These are phyloP conservation scores for Tricholaema leucomelas DNA, from an alignment of 2,113 vertebrate genomes.

Conservation along the genomic window DNA sequence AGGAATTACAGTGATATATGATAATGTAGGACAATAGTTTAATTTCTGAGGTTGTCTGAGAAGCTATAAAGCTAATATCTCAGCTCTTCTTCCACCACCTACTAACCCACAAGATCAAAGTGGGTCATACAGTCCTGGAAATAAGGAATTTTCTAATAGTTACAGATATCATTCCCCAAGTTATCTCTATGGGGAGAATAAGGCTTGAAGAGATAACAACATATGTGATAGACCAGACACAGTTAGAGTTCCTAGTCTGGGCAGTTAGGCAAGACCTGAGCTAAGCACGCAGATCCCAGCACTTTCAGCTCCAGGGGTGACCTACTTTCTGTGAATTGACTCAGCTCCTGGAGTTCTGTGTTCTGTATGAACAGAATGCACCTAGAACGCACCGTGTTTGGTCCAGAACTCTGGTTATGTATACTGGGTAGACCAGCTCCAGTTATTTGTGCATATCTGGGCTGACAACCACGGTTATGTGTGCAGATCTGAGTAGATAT, in stretches of 20 bases:
- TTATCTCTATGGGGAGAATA: slow-evolving; percentile 19
- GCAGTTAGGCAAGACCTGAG: slow-evolving; percentile 29
- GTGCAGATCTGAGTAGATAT: not conserved
- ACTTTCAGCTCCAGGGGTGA: not conserved
- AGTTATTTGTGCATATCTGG: not conserved
- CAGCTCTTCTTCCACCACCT: slow-evolving; percentile 33
- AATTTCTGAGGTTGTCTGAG: slow-evolving; percentile 58
- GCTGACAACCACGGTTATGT: not conserved
- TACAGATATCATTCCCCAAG: slow-evolving; percentile 12
- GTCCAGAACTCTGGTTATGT: not conserved
- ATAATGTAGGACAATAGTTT: slow-evolving; percentile 46
- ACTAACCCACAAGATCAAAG: slow-evolving; percentile 45
- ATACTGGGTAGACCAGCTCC: not conserved
- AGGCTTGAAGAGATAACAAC: slow-evolving; percentile 15
- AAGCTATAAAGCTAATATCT: slow-evolving; percentile 48
- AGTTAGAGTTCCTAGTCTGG: not conserved
- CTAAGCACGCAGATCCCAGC: not conserved
- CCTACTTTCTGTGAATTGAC: slow-evolving; percentile 37
- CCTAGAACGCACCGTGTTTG: not conserved
- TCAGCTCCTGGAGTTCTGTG: not conserved
- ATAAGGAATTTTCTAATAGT: slow-evolving; percentile 47
- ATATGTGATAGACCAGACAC: slow-evolving; percentile 40
- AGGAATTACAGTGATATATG: slow-evolving; percentile 57
- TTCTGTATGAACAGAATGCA: not conserved
- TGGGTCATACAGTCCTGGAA: not conserved